Base-by-base conservation (phyloP, 2,113 vertebrate genomes). In the Oxyruncus cristatus region DNA sequence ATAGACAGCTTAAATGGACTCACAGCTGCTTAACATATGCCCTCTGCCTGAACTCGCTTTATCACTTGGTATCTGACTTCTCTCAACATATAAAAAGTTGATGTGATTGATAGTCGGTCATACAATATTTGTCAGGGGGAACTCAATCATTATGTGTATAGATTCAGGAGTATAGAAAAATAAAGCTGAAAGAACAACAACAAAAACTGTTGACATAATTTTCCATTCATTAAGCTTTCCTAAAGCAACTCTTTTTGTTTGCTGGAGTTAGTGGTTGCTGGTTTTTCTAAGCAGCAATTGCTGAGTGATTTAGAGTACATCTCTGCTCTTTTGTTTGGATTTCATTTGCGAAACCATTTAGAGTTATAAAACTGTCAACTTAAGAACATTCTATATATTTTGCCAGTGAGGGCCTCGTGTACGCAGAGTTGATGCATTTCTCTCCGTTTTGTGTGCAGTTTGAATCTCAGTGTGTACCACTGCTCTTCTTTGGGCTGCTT, bases 11-110 rank as follows among this genome's bases (percentile, higher is more conserved):
- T 88, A 94, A 92, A 88, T 0, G 63, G 82, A 63, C 91, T 93
- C 93, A 21, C 96, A 95, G 96, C 96, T 97, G 96, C 90, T 97
- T 94, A 95, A 93, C 93, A 89, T 83, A 62, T 96, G 96, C 94
- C 96, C 97, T 95, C 91, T 86, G 93, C 85, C 85, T 97, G 97
- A 97, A 97, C 97, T 96, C 88, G 0, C 89, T 96, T 92, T 94
- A 95, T 96, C 93, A 89, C 89, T 97, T 46, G 71, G 68, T 92
- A 89, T 93, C 94, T 92, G 85, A 82, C 93, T 93, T 88, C 92
- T 83, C 92, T 92, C 75, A 50, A 26, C 67, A 20, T 93, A 95
- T 85, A 75, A 95, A 85, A 94, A 96, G 72, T 89, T 67, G 72
- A 26, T 73, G 92, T 92, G 93, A 95, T 68, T 80, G 83, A 96